Conservation (phyloP, 2,113 vertebrate species). For the Ctenodactylus gundi region DNA sequence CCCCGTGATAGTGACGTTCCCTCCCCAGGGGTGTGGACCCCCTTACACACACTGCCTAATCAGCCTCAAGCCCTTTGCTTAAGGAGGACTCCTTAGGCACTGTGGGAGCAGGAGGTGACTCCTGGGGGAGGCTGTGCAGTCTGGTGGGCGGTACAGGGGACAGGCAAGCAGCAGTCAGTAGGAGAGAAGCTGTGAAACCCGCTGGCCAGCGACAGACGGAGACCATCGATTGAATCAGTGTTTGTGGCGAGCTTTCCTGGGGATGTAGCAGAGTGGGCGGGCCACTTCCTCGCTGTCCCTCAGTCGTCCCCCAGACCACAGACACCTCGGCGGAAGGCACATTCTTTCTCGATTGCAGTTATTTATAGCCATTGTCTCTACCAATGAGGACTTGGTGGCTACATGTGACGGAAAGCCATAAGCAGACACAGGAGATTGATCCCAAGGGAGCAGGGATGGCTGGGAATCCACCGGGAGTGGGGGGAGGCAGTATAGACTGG, state of each 20-base stretch:
- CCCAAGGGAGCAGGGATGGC: background rate
- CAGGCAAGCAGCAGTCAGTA: background rate
- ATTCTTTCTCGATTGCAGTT: background rate
- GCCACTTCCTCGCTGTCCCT: background rate
- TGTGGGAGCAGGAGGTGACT: background rate
- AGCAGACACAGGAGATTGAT: background rate
- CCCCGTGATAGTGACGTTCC: background rate
- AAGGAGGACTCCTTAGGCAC: background rate
- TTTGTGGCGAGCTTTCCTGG: background rate
- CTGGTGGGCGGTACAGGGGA: background rate
- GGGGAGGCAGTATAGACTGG: background rate
- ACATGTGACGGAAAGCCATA: background rate
- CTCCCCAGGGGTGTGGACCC: background rate
- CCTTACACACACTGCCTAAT: background rate
- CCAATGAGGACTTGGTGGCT: background rate
- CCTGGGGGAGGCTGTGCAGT: background rate
- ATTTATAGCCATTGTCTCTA: background rate
- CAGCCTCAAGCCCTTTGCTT: background rate
- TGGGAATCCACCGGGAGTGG: background rate
- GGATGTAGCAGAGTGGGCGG: background rate
- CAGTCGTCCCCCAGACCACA: background rate
- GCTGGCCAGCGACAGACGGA: background rate
- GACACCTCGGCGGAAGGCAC: background rate
- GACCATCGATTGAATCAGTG: background rate
- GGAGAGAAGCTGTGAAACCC: background rate